Evolutionary conservation across 2,797 vertebrate species (phyloP), one percentile per base, ranked within the genome.

Genomic region (Manis pentadactyla): DNA sequence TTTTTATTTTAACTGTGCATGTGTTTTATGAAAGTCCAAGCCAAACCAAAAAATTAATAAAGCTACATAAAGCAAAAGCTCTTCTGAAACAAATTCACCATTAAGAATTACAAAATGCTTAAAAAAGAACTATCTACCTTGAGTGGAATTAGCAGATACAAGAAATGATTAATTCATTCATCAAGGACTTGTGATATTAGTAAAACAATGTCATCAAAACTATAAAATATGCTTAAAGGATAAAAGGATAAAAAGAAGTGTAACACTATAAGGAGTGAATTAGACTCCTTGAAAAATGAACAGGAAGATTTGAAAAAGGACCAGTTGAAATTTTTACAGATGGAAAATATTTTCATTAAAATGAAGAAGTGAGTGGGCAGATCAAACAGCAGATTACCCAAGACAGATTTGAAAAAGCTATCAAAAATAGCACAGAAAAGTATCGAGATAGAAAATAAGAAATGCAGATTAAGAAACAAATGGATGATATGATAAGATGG

Each of bases 41-140:
- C 15, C 39, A 75, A 73, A 78, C 25, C 69, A 97, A 96, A 55
- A 93, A 90, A 37, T 87, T 59, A 90, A 73, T 55, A 87, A 93
- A 92, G 59, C 63, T 87, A 49, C 68, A 61, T n/a, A 93, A 90
- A 90, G 77, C 19, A 66, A 87, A 96, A 78, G 57, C 17, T 94
- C 63, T 96, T 95, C 66, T 89, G 68, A 90, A 93, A 37, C 25
- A 74, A 93, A 90, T 84, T 93, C 27, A 73, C 77, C 42, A 68
- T 63, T 73, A 79, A 79, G 64, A 94, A 90, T 66, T 55, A 90
- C 34, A 90, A 83, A 71, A 87, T 55, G 4, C 90, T 96, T 90
- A 57, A 83, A 31, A 68, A 96, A 96, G 12, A 46, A 93, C 23
- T 90, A 74, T 61, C 49, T 3, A 14, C 63, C 7, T 10, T 14